Evolutionary conservation across 2,888 invertebrate genomes (phyloP).

Genomic region (Coremacera marginata): DNA sequence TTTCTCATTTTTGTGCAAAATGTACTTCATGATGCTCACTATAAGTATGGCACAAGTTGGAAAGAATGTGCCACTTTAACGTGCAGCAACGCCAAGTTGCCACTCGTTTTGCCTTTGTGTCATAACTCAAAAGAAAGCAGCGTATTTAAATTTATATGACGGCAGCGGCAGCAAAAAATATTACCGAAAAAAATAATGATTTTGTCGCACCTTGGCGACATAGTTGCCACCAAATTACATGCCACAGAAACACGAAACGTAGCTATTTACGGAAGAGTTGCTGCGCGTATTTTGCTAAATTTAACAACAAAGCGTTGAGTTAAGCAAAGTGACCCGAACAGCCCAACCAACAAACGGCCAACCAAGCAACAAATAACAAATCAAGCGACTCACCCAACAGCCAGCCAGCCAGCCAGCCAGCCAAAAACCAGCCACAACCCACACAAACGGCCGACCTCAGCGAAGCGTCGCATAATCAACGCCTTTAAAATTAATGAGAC

Average conservation of each 20-base stretch:
- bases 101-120: background rate
- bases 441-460: background rate
- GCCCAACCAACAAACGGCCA: background rate
- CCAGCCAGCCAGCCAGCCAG: background rate
- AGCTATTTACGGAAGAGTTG: constrained; percentile 7
- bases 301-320: constrained; percentile 14
- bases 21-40: background rate
- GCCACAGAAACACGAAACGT: constrained; percentile 39
- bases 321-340: background rate
- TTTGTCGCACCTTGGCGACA: constrained; percentile 65
- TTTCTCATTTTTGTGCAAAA: background rate
- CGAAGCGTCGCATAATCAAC: constrained; percentile 50
- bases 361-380: background rate
- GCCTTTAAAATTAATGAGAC: constrained; percentile 68
- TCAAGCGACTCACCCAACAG: background rate
- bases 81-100: background rate
- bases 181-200: constrained; percentile 27
- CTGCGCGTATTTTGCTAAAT: constrained; percentile 11
- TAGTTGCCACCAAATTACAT: constrained; percentile 59
- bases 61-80: background rate
- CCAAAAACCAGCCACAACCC: background rate
- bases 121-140: background rate
- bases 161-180: background rate
- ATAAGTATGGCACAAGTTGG: background rate
- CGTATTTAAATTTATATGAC: background rate